Percentiles rank a stretch among this genome's conserved stretches.
Conservation (phyloP, 1,140 invertebrate species). For the Hirudo medicinalis region DNA sequence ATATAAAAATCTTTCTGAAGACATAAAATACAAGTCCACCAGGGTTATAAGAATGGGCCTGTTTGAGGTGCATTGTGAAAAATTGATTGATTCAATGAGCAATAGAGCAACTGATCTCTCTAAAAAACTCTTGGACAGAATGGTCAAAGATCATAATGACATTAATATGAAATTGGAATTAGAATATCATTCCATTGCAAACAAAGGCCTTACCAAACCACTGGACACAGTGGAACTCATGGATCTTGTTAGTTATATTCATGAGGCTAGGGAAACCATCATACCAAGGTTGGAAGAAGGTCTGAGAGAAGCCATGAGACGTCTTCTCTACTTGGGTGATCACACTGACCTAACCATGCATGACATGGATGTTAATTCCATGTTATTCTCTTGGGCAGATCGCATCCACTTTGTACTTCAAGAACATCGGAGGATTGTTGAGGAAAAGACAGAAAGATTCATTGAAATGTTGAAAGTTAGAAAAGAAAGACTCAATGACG, state of each 20-base stretch:
- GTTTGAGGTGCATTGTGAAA: constrained; percentile 68
- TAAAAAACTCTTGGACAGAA: constrained; percentile 55
- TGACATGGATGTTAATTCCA: constrained; percentile 62
- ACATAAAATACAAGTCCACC: constrained; percentile 37
- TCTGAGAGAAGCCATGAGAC: constrained; percentile 49
- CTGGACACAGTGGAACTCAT: constrained; percentile 70
- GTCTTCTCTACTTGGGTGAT: constrained; percentile 63
- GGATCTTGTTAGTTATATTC: constrained; percentile 61
- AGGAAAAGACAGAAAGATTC: constrained; percentile 70
- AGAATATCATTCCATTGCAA: constrained; percentile 67
- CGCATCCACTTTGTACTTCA: constrained; percentile 65
- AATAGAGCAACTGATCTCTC: constrained; percentile 55
- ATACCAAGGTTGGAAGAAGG: constrained; percentile 60
- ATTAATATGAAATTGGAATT: constrained; percentile 57
- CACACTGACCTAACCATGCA: constrained; percentile 60
- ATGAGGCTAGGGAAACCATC: constrained; percentile 57
- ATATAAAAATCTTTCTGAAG: constrained; percentile 36
- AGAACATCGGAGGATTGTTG: constrained; percentile 62
- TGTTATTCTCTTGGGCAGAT: constrained; percentile 70
- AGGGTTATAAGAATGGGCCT: constrained; percentile 52
- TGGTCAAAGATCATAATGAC: constrained; percentile 65
- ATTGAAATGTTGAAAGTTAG: constrained; percentile 60
- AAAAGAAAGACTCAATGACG: constrained; percentile 55
- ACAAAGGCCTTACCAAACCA: constrained; percentile 62
- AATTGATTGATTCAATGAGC: constrained; percentile 59